Evolutionary conservation across 2,888 invertebrate genomes (phyloP), one percentile per base, ranked within the genome.

Genomic region (Belgica antarctica): DNA sequence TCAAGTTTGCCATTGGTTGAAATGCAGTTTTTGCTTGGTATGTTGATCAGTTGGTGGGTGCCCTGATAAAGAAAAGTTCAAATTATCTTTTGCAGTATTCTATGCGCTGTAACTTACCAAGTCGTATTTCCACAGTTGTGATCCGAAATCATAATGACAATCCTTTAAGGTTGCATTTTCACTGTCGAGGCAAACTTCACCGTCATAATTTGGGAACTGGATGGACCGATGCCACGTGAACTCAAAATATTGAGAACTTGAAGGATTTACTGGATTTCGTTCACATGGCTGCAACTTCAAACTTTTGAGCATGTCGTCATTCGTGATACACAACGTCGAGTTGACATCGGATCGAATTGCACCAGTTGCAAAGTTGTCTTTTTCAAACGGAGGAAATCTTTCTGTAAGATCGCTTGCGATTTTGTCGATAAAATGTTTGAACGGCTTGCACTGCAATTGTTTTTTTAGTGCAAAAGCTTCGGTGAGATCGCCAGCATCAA

Each of bases 371-470:
- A 17, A 52, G 4, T 52, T 52, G 10, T 52, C 10, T 15, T 10
- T 22, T 4, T 22, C 22, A 15, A 19, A 52, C 17, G 52, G 24
- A 7, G 10, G 47, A 47, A 52, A 41, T 41, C 10, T 41, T 41
- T 41, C 34, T 12, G 12, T 34, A 5, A 57, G 17, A 2, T 98
- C 97, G 77, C 94, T 95, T 0, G 96, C 96, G 22, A 98, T 84
- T 76, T 91, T 87, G 71, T 91, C 88, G 84, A 98, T 94, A 77
- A 93, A 97, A 97, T 97, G 98, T 72, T 89, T 89, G 81, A 98
- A 97, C 0, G 93, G 82, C 78, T 94, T 95, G 81, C 96, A 98
- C 2, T 90, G 80, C 1, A 96, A 82, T 19, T 81, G 83, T 59
- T 86, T 77, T 8, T 96, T 81, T n/a, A 96, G 80, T 0, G 85